Evolutionary conservation across 2,113 vertebrate species (phyloP).

Genomic region (Hystrix brachyura): DNA sequence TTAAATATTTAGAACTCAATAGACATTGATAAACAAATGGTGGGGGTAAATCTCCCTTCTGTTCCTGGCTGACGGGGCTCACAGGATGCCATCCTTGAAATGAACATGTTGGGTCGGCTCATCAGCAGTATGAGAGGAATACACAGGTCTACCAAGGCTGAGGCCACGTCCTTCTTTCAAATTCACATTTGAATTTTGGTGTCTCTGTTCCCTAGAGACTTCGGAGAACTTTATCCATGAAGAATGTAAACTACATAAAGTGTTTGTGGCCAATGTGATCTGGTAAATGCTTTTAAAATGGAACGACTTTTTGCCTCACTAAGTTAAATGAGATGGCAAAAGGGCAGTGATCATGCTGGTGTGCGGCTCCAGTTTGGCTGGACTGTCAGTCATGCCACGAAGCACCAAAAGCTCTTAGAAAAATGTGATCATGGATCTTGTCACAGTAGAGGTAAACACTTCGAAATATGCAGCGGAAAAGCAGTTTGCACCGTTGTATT

Average conservation of each 20-base stretch:
- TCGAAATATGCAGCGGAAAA: background rate
- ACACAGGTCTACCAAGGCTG: background rate
- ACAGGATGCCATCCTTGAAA: background rate
- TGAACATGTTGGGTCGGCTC: background rate
- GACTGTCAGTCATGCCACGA: background rate
- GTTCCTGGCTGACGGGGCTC: background rate
- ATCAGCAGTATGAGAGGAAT: background rate
- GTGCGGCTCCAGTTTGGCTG: background rate
- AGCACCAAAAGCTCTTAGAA: background rate
- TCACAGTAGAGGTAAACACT: background rate
- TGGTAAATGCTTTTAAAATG: constrained; percentile 46
- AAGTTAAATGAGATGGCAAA: background rate
- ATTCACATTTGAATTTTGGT: background rate
- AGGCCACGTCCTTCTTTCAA: background rate
- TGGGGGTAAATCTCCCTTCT: background rate
- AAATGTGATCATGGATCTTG: background rate
- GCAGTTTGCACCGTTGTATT: background rate
- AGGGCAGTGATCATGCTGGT: background rate
- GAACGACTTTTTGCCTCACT: constrained; percentile 7
- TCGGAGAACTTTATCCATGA: background rate
- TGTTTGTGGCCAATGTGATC: background rate
- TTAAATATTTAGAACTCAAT: constrained; percentile 1
- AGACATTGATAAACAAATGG: background rate
- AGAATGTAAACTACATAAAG: background rate
- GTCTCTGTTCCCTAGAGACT: background rate